Percentiles rank a stretch among this genome's conserved stretches.
phyloP scores from a whole-genome alignment of 2,888 invertebrate species.

The Drosophila mettleri region DNA sequence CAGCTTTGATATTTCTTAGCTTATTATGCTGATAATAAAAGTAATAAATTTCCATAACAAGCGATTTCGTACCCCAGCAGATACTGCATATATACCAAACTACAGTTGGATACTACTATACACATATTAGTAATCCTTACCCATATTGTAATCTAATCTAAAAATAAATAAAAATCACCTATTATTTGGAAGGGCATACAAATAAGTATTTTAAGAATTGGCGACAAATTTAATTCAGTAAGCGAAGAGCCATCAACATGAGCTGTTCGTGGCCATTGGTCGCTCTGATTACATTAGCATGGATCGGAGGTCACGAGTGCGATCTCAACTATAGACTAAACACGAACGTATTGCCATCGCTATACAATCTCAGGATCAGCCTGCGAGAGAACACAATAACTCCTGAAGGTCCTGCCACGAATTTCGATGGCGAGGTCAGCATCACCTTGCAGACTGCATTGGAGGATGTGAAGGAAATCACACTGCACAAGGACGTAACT shows the following conservation, averaged over 20 bases:
- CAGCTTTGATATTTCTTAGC: constrained; percentile 37
- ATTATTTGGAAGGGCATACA: not conserved
- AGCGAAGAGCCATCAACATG: constrained; percentile 37
- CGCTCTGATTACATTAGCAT: constrained; percentile 15
- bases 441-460: constrained; percentile 85
- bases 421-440: constrained; percentile 80
- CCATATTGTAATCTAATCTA: constrained; percentile 28
- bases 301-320: constrained; percentile 28
- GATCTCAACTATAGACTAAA: constrained; percentile 67
- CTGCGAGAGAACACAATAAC: constrained; percentile 60
- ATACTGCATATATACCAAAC: not conserved
- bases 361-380: constrained; percentile 86
- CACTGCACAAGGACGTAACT: constrained; percentile 84
- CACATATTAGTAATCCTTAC: not conserved
- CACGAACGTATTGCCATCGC: constrained; percentile 85
- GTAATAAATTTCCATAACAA: constrained; percentile 1
- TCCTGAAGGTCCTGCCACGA: constrained; percentile 53
- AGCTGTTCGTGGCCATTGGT: constrained; percentile 17
- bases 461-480: constrained; percentile 84
- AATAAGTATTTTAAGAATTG: not conserved
- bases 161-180: constrained; percentile 22
- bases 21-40: not conserved
- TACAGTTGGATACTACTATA: constrained; percentile 9
- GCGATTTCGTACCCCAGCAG: not conserved
- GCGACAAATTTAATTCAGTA: constrained; percentile 29